Evolutionary conservation across 2,797 vertebrate species (phyloP).

Genomic region (Molossus alvarezi): DNA sequence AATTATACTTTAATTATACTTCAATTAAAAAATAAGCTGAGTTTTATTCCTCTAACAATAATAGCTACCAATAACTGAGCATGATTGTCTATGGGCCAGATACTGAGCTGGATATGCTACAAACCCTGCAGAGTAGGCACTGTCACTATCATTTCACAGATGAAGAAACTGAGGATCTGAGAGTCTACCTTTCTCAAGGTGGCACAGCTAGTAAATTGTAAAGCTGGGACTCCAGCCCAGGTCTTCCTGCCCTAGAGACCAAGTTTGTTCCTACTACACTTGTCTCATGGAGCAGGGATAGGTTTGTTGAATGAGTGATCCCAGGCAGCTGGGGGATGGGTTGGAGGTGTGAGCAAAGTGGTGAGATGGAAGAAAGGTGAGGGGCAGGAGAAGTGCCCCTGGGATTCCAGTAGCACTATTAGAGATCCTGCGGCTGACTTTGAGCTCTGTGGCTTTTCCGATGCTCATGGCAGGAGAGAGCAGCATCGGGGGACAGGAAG

Average conservation of each 20-base stretch:
- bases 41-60: constrained; percentile 28
- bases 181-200: constrained; percentile 41
- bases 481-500: neutral
- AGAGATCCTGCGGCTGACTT: neutral
- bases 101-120: neutral
- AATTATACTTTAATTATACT: constrained; percentile 58
- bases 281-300: neutral
- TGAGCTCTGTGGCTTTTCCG: constrained; percentile 25
- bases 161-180: constrained; percentile 67
- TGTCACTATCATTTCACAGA: constrained; percentile 49
- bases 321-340: neutral
- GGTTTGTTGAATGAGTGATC: constrained; percentile 27
- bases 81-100: neutral
- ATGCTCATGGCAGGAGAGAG: neutral
- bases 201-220: neutral
- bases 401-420: neutral
- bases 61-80: constrained; percentile 11
- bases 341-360: neutral
- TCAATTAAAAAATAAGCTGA: constrained; percentile 50
- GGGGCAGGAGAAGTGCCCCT: neutral
- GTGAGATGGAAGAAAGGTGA: constrained; percentile 27
- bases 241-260: constrained; percentile 16
- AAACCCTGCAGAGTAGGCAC: neutral
- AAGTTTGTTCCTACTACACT: neutral
- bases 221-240: neutral